These are phyloP conservation scores for Porites australiensis DNA, from an alignment of 64 coral and sea anemone species.

Conservation along the genomic window DNA sequence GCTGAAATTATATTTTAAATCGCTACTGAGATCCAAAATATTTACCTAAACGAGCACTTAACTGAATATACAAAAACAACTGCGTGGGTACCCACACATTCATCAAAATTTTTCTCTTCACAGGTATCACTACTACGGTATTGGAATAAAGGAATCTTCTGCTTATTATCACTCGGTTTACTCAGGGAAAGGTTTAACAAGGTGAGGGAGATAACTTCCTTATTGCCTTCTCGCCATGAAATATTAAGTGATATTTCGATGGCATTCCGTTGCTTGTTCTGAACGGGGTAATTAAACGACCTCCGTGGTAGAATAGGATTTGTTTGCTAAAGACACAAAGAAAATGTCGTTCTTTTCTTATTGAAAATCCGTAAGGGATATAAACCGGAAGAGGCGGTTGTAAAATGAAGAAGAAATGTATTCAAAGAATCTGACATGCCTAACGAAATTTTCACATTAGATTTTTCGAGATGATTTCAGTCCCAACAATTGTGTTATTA, in stretches of 20 bases:
- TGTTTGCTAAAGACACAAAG: constrained; percentile 81
- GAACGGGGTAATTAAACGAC: constrained; percentile 66
- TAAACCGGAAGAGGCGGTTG: constrained; percentile 50
- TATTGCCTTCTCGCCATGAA: neutral
- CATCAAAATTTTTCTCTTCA: constrained; percentile 52
- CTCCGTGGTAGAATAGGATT: neutral
- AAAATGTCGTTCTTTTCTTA: constrained; percentile 62
- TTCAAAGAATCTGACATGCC: too few species aligned
- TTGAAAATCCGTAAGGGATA: constrained; percentile 54
- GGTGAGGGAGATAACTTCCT: constrained; percentile 62
- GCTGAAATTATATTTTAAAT: neutral
- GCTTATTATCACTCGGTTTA: constrained; percentile 98
- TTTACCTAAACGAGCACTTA: constrained; percentile 48
- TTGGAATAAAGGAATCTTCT: constrained; percentile 98
- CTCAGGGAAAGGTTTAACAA: constrained; percentile 96
- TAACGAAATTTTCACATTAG: too few species aligned
- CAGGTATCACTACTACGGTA: constrained; percentile 99
- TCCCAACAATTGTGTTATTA: too few species aligned
- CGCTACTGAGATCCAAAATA: neutral
- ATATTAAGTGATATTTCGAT: neutral
- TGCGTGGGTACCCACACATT: neutral
- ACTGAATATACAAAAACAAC: constrained; percentile 47
- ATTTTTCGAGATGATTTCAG: too few species aligned
- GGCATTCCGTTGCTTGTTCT: neutral
- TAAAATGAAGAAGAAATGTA: neutral